A percentile compares a stretch with the other conserved stretches of the same genome.
These are phyloP conservation scores for Gnatocerus cornutus DNA, from an alignment of 2,888 invertebrate genomes.

Conservation along the genomic window DNA sequence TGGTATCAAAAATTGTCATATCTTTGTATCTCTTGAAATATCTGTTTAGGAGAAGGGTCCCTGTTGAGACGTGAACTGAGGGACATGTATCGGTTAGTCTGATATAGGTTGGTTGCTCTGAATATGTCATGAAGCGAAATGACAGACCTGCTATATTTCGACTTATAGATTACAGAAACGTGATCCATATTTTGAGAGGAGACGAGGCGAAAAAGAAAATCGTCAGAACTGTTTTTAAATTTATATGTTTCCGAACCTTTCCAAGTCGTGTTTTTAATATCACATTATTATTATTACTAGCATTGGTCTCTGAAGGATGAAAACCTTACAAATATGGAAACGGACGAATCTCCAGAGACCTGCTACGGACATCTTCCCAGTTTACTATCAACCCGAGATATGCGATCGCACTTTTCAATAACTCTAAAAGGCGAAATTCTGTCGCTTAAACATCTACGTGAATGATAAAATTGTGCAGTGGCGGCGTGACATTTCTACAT, in stretches of 20 bases:
- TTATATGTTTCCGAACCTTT: slow-evolving; percentile 29
- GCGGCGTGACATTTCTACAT: slow-evolving; percentile 17
- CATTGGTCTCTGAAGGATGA: slow-evolving; percentile 30
- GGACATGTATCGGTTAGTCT: slow-evolving; percentile 53
- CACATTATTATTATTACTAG: slow-evolving; percentile 41
- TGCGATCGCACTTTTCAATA: slow-evolving; percentile 70
- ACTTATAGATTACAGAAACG: slow-evolving; percentile 45
- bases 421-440: slow-evolving; percentile 68
- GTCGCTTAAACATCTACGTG: slow-evolving; percentile 59
- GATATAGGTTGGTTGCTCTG: slow-evolving; percentile 65
- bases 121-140: slow-evolving; percentile 65
- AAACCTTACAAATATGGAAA: slow-evolving; percentile 35
- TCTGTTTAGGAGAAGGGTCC: slow-evolving; percentile 48
- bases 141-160: slow-evolving; percentile 42
- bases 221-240: slow-evolving; percentile 31
- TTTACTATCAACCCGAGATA: slow-evolving; percentile 69
- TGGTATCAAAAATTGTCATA: slow-evolving; percentile 50
- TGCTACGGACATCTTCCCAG: slow-evolving; percentile 60
- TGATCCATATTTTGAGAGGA: slow-evolving; percentile 37
- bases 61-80: slow-evolving; percentile 35
- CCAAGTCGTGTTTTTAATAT: slow-evolving; percentile 30
- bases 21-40: slow-evolving; percentile 48
- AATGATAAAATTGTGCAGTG: slow-evolving; percentile 41
- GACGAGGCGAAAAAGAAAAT: slow-evolving; percentile 29
- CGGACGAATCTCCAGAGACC: slow-evolving; percentile 51